A percentile compares a stretch with the other conserved stretches of the same genome.
Conservation (phyloP, 2,888 invertebrate genomes). For the Agrochola lota region DNA sequence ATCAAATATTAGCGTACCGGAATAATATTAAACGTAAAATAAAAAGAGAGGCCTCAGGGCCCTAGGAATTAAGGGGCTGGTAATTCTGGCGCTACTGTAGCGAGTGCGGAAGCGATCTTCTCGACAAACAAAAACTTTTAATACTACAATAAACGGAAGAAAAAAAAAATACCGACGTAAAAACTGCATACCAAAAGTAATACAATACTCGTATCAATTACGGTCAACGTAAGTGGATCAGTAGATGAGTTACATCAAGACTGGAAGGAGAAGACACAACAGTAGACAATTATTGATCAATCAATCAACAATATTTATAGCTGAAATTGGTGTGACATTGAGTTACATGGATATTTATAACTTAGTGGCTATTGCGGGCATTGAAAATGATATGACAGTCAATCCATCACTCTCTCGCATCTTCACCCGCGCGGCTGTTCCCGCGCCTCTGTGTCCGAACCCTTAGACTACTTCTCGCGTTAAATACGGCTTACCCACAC, state of each 20-base stretch:
- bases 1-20: slow-evolving; percentile 64
- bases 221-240: neutral
- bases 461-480: slow-evolving; percentile 57
- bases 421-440: neutral
- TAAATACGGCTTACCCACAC: slow-evolving; percentile 69
- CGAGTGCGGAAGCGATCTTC: slow-evolving; percentile 11
- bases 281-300: neutral
- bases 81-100: slow-evolving; percentile 8
- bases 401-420: neutral
- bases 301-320: neutral
- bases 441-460: neutral
- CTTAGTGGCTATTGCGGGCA: neutral
- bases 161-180: neutral
- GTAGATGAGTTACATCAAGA: neutral
- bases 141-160: neutral
- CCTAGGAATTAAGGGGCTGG: slow-evolving; percentile 37
- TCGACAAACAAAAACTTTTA: too few species aligned
- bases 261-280: neutral
- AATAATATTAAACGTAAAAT: slow-evolving; percentile 65
- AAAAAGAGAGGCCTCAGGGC: slow-evolving; percentile 60
- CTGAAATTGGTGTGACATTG: neutral
- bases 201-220: neutral
- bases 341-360: neutral
- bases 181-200: neutral
- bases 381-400: neutral